Evolutionary conservation across 2,113 vertebrate genomes (phyloP), one percentile per base, ranked within the genome.

Genomic region (Pseudorhombus dupliciocellatus): DNA sequence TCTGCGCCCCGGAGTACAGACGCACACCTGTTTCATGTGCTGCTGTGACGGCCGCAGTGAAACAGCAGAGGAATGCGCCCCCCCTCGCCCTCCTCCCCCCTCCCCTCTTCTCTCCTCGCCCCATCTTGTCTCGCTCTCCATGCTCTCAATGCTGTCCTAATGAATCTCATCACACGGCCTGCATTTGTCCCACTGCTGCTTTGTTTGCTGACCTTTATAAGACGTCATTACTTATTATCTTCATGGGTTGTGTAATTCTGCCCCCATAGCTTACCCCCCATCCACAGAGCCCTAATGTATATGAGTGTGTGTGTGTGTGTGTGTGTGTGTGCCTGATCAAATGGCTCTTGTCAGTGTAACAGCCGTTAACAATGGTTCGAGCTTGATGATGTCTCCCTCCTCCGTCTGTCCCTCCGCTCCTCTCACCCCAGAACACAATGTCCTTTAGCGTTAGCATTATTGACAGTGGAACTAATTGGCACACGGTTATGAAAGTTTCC

Each of bases 21-120:
- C 75, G 75, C 87, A 81, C 92, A 91, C 92, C 92, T 93, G 90
- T 91, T 88, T 87, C 84, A 78, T 85, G 78, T 89, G 80, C 81
- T 76, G 73, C 73, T 86, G 81, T 83, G 83, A 88, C 71, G 81
- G 83, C 63, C 25, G 12, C 42, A 9, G 51, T 67, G 70, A 75
- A 73, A 84, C 54, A 26, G 34, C 20, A 21, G 18, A 81, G 73
- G 83, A 85, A 85, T 89, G 74, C 34, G 4, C 14, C 0, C 70
- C 31, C 42, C 31, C 40, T 9, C 3, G 25, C 37, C 52, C 37
- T 21, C 52, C 4, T 1, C 16, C 46, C 11, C 5, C 22, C 30
- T 2, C 15, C 44, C 40, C 8, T 1, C 46, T 16, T 28, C 53
- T 28, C 15, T 42, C 18, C 2, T 14, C 16, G 1, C 51, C 8